Evolutionary conservation across 2,113 vertebrate species (phyloP), one percentile per base, ranked within the genome.

Genomic region (Genyomyrus donnyi): DNA sequence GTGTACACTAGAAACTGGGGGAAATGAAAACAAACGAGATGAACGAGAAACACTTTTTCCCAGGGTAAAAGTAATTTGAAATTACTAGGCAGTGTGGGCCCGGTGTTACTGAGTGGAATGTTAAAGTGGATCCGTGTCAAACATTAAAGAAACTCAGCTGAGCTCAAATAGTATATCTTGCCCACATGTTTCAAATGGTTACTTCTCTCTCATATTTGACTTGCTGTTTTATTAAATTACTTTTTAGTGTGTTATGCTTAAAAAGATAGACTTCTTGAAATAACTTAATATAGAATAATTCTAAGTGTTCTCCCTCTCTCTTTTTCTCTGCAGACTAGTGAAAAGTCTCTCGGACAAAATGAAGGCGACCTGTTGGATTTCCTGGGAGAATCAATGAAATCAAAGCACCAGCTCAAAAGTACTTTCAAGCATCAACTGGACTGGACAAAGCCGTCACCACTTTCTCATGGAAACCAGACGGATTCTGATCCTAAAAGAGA

Each of bases 331-430:
- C 93, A 99, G 98, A 97, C 97, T 83, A 98, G 98, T 21, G 98
- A 99, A 93, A 96, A 96, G 93, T 96, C 97, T 89, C 97, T 96
- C 93, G 96, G 97, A 92, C 97, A 97, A 92, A 97, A 95, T 90
- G 97, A 98, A 91, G 95, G 96, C 1, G 95, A 96, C 92, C 96
- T 97, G 92, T 96, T 97, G 93, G 97, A 98, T 94, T 97, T 98
- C 95, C 97, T 97, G 94, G 90, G 96, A 95, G 98, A 98, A 94
- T 96, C 96, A 96, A 95, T 97, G 96, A 97, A 96, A 95, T 97
- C 97, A 96, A 99, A 98, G 95, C 97, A 99, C 95, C 98, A 98
- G 97, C 97, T 96, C 92, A 98, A 97, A 96, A 96, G 94, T 94
- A 95, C 93, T 93, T 96, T 94, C n/a, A 86, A 96, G 94, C 96